Base-by-base conservation (phyloP, 23 tunicate genomes). In the Phallusia fumigata region DNA sequence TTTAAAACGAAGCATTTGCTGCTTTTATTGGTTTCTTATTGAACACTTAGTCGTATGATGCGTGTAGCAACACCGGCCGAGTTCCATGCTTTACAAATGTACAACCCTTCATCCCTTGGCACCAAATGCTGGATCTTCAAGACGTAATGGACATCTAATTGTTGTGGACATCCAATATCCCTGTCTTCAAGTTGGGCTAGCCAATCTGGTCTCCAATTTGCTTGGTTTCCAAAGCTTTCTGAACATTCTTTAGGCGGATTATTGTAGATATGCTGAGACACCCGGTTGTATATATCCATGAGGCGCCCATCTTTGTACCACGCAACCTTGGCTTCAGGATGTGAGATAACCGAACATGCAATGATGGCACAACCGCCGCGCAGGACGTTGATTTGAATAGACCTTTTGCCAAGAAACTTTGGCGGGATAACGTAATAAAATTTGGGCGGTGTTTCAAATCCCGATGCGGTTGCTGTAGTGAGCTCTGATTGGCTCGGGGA, bases 61-160 rank as follows among this genome's bases (percentile, higher is more conserved):
- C 83, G 58, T 15, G 97, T 92, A 0, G 97, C 97, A 30, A 92
- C 97, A 18, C 97, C 97, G 0, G 91, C 97, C 19, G 84, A 50
- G 76, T 86, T 92, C 97, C 97, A 92, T 16, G 97, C 97, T 80
- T 92, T 92, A 77, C 91, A 92, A n/a, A 92, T 88, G 52, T 92
- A 92, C 36, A 80, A 65, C 36, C 97, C 97, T 44, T 74, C 88
- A 69, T 92, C 97, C 33, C 75, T 75, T 24, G 32, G n/a, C 35
- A 79, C 74, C 0, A 89, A 53, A n/a, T 92, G 80, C 0, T 92
- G 81, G 32, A 92, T 92, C 58, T 83, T 84, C 31, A 92, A 44
- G 19, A 92, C 82, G 84, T 87, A 92, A 74, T 87, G 97, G 40
- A 87, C 88, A 65, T 92, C 97, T 6, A 92, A 76, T 72, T 84